Conservation (phyloP, 2,888 invertebrate genomes). For the Aphidius colemani region DNA sequence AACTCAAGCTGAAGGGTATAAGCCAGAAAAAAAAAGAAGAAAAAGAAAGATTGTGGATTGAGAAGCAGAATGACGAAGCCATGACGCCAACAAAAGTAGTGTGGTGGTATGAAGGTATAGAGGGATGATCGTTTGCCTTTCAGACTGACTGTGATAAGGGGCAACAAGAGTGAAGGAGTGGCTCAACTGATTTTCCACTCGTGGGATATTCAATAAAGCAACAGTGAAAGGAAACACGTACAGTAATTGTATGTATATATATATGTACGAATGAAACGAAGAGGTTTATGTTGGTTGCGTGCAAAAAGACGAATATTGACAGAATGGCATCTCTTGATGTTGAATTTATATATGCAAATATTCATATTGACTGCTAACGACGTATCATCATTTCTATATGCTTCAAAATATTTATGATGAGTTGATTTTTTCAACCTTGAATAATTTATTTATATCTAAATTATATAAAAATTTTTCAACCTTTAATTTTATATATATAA, state of each 20-base stretch:
- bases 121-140: conserved; percentile 32
- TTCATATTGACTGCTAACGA: conserved; percentile 15
- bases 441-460: conserved; percentile 11
- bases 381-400: conserved; percentile 11
- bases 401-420: conserved; percentile 10
- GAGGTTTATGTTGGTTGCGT: conserved; percentile 31
- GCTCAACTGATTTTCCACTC: conserved; percentile 37
- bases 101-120: conserved; percentile 34
- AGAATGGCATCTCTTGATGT: conserved; percentile 1
- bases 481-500: not conserved
- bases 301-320: conserved; percentile 22
- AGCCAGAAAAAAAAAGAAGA: conserved; percentile 29
- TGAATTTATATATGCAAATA: not conserved
- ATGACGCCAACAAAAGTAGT: conserved; percentile 23
- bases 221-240: conserved; percentile 48
- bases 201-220: conserved; percentile 58
- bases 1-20: conserved; percentile 43
- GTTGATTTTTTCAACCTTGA: conserved; percentile 4
- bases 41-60: not conserved
- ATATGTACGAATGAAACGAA: conserved; percentile 43
- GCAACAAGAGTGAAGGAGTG: conserved; percentile 11
- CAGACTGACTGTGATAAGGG: conserved; percentile 13
- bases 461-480: not conserved
- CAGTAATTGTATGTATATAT: conserved; percentile 13
- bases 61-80: conserved; percentile 21